Evolutionary conservation across 2,113 vertebrate genomes (phyloP).

Genomic region (Dasypus novemcinctus): DNA sequence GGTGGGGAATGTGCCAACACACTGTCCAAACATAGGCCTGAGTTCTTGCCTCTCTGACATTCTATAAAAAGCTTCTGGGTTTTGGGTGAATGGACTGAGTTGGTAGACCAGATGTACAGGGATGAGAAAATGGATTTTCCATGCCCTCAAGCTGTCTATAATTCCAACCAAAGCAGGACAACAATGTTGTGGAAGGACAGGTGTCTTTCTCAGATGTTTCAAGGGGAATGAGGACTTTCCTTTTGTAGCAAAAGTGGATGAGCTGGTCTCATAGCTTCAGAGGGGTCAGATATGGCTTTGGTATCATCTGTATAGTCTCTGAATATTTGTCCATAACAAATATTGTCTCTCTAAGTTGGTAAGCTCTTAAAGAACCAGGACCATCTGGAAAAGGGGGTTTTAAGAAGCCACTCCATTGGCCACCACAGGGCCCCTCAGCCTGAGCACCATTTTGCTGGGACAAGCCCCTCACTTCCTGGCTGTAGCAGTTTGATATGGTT

Average conservation of each 20-base stretch:
- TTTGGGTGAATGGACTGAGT: background rate
- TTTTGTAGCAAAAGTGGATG: background rate
- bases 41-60: background rate
- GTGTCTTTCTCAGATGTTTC: slow-evolving; percentile 46
- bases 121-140: background rate
- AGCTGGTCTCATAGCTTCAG: background rate
- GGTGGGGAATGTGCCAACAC: background rate
- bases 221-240: background rate
- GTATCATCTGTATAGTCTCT: slow-evolving; percentile 7
- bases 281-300: slow-evolving; percentile 33
- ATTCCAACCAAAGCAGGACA: background rate
- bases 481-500: too few species aligned
- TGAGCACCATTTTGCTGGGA: too few species aligned
- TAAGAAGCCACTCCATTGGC: too few species aligned
- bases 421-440: too few species aligned
- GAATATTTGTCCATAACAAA: background rate
- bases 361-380: background rate
- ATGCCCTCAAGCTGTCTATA: background rate
- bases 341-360: background rate
- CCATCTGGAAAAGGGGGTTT: too few species aligned
- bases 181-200: background rate
- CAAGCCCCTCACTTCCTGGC: too few species aligned
- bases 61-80: slow-evolving; percentile 10
- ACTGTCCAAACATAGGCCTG: slow-evolving; percentile 44
- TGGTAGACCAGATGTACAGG: slow-evolving; percentile 34